Conservation (phyloP, 1,140 invertebrate genomes). For the Telenomus remus region DNA sequence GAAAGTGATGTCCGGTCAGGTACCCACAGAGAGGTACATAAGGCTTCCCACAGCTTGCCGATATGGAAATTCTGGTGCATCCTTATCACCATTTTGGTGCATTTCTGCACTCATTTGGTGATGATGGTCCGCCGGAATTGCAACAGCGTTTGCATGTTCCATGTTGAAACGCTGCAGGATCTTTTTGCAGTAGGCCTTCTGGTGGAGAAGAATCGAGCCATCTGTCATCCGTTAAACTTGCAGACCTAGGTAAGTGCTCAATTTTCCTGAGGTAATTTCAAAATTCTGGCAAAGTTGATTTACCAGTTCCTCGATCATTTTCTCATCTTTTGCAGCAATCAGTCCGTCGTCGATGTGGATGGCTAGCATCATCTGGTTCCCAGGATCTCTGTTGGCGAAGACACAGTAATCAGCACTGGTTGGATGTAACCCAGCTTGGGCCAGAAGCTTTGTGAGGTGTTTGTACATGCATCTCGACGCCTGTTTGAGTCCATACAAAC, state of each 20-base stretch:
- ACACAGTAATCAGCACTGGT: slow-evolving; percentile 39
- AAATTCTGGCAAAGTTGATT: slow-evolving; percentile 22
- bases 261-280: slow-evolving; percentile 11
- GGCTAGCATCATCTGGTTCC: slow-evolving; percentile 12
- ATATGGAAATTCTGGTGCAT: slow-evolving; percentile 4
- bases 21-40: background rate
- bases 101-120: slow-evolving; percentile 11
- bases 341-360: slow-evolving; percentile 37
- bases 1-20: background rate
- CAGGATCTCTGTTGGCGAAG: slow-evolving; percentile 38
- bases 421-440: slow-evolving; percentile 12
- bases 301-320: background rate
- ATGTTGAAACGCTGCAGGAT: slow-evolving; percentile 49
- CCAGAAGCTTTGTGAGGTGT: slow-evolving; percentile 37
- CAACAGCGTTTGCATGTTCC: slow-evolving; percentile 54
- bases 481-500: slow-evolving; percentile 68
- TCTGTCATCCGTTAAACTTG: slow-evolving; percentile 63
- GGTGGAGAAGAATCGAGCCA: slow-evolving; percentile 63
- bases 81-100: slow-evolving; percentile 5
- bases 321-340: slow-evolving; percentile 24
- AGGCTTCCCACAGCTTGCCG: background rate
- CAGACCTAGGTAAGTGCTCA: slow-evolving; percentile 36
- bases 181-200: slow-evolving; percentile 52
- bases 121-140: slow-evolving; percentile 7
- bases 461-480: slow-evolving; percentile 65